Percentiles rank a stretch among this genome's conserved stretches.
These are phyloP conservation scores for Rosalia funebris DNA, from an alignment of 2,888 invertebrate genomes.

Conservation along the genomic window DNA sequence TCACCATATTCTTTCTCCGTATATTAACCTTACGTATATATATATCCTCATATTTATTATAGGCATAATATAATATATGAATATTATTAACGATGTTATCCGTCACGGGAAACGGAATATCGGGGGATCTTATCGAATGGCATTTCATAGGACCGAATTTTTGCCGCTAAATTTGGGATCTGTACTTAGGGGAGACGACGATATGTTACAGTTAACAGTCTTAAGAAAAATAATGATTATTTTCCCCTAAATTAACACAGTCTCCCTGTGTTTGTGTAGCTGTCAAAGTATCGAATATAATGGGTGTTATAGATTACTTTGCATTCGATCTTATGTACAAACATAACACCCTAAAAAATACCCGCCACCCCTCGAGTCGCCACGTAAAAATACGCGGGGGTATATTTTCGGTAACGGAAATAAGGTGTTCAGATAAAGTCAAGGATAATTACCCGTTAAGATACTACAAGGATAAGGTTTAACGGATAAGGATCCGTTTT, in stretches of 20 bases:
- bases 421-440: slow-evolving; percentile 41
- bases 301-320: slow-evolving; percentile 20
- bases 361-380: slow-evolving; percentile 1
- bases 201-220: background rate
- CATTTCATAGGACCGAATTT: background rate
- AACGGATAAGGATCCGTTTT: too few species aligned
- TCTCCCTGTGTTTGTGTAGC: slow-evolving; percentile 18
- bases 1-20: too few species aligned
- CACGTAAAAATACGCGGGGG: slow-evolving; percentile 3
- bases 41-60: too few species aligned
- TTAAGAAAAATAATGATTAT: slow-evolving; percentile 13
- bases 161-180: background rate
- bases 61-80: too few species aligned
- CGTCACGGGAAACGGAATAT: too few species aligned
- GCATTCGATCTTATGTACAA: slow-evolving; percentile 11
- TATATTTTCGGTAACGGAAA: slow-evolving; percentile 38
- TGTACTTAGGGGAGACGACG: slow-evolving; percentile 4
- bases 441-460: slow-evolving; percentile 34
- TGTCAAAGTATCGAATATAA: slow-evolving; percentile 23
- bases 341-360: slow-evolving; percentile 5
- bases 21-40: too few species aligned
- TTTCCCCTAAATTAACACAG: slow-evolving; percentile 13
- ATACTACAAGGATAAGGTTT: slow-evolving; percentile 5
- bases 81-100: too few species aligned
- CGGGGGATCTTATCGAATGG: background rate